A percentile compares a stretch with the other conserved stretches of the same genome.
These are phyloP conservation scores for Esox masquinongy DNA, from an alignment of 2,797 vertebrate genomes.

Conservation along the genomic window DNA sequence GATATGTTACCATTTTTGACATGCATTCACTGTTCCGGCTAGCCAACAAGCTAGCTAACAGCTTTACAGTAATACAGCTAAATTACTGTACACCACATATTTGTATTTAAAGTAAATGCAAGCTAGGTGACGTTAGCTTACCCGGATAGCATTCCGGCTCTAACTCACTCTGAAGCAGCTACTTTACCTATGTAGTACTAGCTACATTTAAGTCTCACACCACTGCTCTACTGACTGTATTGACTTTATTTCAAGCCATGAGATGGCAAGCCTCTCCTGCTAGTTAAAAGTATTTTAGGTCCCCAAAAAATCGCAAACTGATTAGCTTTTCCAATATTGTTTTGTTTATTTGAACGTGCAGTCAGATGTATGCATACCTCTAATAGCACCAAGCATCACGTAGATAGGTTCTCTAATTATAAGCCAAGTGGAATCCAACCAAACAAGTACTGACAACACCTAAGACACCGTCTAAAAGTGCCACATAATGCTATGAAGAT, in stretches of 20 bases:
- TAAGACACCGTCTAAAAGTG: not conserved
- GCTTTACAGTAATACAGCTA: not conserved
- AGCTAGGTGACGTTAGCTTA: not conserved
- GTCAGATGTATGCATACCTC: not conserved
- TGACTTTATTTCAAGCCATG: not conserved
- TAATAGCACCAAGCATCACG: not conserved
- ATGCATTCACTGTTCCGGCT: not conserved
- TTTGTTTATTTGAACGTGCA: not conserved
- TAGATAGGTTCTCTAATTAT: not conserved
- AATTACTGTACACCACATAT: not conserved
- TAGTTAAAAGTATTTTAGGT: not conserved
- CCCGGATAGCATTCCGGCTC: not conserved
- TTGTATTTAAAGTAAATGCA: not conserved
- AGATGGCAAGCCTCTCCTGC: not conserved
- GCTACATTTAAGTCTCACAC: not conserved
- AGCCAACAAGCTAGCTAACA: not conserved
- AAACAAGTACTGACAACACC: not conserved
- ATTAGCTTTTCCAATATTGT: not conserved
- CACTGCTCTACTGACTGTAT: not conserved
- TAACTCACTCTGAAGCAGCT: not conserved
- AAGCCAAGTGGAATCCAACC: not conserved
- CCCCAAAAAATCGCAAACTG: not conserved
- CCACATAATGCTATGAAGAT: not conserved
- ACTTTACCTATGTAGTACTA: not conserved
- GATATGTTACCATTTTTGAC: not conserved